A percentile compares a stretch with the other conserved stretches of the same genome.
phyloP scores from a whole-genome alignment of 2,888 invertebrate genomes.

The Cremastinae sp. region DNA sequence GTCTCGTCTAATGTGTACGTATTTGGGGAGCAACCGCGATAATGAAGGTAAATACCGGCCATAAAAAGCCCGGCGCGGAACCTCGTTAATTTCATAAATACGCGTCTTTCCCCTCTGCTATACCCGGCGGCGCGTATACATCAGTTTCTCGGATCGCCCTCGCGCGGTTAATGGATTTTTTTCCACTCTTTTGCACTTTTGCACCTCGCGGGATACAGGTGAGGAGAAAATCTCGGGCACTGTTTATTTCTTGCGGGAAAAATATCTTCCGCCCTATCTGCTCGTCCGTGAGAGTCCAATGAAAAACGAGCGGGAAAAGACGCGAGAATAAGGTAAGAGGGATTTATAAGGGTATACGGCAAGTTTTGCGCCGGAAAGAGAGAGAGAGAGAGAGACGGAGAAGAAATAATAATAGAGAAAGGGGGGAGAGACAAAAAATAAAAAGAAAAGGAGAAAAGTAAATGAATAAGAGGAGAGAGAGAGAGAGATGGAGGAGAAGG shows the following conservation, averaged over 20 bases:
- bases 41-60: conserved; percentile 16
- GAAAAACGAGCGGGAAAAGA: conserved; percentile 57
- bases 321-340: conserved; percentile 58
- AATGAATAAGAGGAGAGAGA: not conserved
- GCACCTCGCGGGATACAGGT: conserved; percentile 4
- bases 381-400: conserved; percentile 45
- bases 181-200: conserved; percentile 1
- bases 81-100: conserved; percentile 15
- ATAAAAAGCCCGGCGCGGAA: conserved; percentile 1
- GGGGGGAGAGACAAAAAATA: not conserved
- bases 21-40: not conserved
- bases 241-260: conserved; percentile 41
- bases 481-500: not conserved
- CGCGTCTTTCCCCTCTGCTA: conserved; percentile 1
- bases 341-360: conserved; percentile 62
- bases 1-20: not conserved
- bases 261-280: conserved; percentile 9
- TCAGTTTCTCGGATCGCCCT: conserved; percentile 29
- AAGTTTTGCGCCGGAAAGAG: no score
- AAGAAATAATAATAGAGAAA: conserved; percentile 37
- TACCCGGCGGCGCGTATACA: no score
- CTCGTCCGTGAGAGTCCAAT: conserved; percentile 22
- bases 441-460: not conserved
- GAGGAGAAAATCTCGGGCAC: conserved; percentile 43
- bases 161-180: conserved; percentile 53